Conservation (phyloP, 2,113 vertebrate species). For the Eulemur macaco region DNA sequence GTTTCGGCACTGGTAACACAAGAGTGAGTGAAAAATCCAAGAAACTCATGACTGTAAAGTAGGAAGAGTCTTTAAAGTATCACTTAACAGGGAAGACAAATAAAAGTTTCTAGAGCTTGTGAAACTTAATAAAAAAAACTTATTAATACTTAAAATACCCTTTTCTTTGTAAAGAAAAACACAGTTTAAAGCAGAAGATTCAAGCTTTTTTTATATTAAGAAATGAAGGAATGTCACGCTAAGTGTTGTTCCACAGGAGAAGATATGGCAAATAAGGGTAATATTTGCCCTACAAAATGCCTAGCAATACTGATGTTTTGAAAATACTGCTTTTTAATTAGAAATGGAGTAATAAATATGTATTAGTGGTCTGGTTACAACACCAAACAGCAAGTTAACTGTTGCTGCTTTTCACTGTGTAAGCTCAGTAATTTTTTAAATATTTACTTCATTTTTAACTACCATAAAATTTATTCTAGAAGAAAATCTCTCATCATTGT, state of each 20-base stretch:
- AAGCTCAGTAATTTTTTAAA: not conserved
- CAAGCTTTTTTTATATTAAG: not conserved
- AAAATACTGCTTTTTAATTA: not conserved
- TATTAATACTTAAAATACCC: not conserved
- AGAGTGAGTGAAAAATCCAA: slow-evolving; percentile 63
- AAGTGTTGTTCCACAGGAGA: not conserved
- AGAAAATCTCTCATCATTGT: not conserved
- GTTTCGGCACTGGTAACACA: slow-evolving; percentile 46
- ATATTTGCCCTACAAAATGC: not conserved
- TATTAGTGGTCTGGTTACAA: not conserved
- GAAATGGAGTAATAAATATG: not conserved
- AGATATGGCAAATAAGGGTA: not conserved
- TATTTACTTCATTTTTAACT: not conserved
- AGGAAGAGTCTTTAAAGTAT: slow-evolving; percentile 42
- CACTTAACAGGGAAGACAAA: slow-evolving; percentile 52
- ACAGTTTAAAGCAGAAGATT: not conserved
- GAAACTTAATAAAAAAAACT: slow-evolving; percentile 48
- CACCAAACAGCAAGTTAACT: not conserved
- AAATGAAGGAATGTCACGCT: not conserved
- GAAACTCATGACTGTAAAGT: slow-evolving; percentile 39
- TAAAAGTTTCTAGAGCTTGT: slow-evolving; percentile 36
- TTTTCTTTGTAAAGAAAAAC: not conserved
- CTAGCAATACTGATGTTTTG: not conserved
- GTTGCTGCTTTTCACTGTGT: not conserved
- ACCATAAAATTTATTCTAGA: not conserved